Evolutionary conservation across 1,140 invertebrate genomes (phyloP), one percentile per base, ranked within the genome.

Genomic region (Gryllus bimaculatus): DNA sequence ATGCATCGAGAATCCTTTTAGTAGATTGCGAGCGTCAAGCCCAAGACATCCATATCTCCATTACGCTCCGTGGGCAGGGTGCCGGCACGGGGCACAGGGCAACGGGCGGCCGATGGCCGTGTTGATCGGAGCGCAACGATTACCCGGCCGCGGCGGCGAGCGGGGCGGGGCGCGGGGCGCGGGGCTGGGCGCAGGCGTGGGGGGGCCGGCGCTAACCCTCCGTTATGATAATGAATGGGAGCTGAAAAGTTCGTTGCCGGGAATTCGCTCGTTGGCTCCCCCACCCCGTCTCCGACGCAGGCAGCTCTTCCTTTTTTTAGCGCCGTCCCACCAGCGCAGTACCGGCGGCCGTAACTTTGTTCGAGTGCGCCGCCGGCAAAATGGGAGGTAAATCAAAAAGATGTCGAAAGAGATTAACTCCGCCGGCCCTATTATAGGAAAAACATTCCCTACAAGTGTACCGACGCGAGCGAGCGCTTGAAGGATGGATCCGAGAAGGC

Each of bases 381-480:
- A 66, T 13, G 54, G 54, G 54, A 66, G 54, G 54, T 66, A 66
- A 66, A 66, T 66, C 54, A 66, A 66, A 66, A 66, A 66, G 54
- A 66, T 66, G 54, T 66, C 54, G 54, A 66, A 66, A 66, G 54
- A 66, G 54, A 66, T 66, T 66, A 66, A 66, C 54, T 66, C 54
- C 10, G 54, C 54, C 10, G 54, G 7, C 10, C 54, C 54, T 66
- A 66, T 66, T 66, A 66, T 66, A 66, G 54, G 54, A 66, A 66
- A 66, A 66, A 66, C 54, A 66, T 66, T 66, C 54, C 54, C 10
- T 66, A 66, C 54, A 18, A 66, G 54, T 66, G 54, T 66, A 66
- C 54, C 54, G 54, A 18, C 54, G 54, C 54, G 54, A 2, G 54
- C 54, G 10, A 0, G 54, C 54, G 54, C 54, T 18, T 66, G 10